These are phyloP conservation scores for Hermodice carunculata DNA, from an alignment of 2,888 invertebrate species.

Conservation along the genomic window DNA sequence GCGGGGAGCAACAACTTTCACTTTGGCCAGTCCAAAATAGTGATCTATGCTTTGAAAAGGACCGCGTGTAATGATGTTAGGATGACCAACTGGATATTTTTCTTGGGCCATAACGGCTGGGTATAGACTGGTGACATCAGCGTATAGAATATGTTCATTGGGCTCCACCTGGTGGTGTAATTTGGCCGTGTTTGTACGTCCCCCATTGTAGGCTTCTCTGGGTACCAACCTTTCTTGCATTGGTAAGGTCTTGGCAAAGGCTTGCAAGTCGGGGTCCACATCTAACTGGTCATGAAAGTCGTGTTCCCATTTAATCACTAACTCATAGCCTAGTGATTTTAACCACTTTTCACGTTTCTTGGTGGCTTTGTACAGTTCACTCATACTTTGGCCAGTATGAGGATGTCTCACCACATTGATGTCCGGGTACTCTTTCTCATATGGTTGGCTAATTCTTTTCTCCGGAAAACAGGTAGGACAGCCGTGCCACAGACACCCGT, in stretches of 20 bases:
- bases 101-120: constrained; percentile 47
- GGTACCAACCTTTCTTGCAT: constrained; percentile 41
- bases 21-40: constrained; percentile 41
- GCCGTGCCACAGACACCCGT: constrained; percentile 12
- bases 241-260: constrained; percentile 31
- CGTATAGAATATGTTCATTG: constrained; percentile 45
- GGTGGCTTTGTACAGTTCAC: not conserved
- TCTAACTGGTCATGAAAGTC: constrained; percentile 38
- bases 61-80: constrained; percentile 28
- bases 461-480: not conserved
- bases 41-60: no score
- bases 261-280: constrained; percentile 18
- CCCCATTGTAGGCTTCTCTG: constrained; percentile 51
- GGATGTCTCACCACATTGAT: not conserved
- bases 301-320: constrained; percentile 41
- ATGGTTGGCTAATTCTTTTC: no score
- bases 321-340: not conserved
- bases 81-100: constrained; percentile 36
- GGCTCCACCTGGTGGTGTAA: constrained; percentile 37
- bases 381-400: not conserved
- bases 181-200: constrained; percentile 48
- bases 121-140: constrained; percentile 49
- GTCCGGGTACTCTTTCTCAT: no score
- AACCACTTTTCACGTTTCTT: not conserved
- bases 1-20: constrained; percentile 42